Evolutionary conservation across 2,797 vertebrate species (phyloP).

Genomic region (Choloepus didactylus): DNA sequence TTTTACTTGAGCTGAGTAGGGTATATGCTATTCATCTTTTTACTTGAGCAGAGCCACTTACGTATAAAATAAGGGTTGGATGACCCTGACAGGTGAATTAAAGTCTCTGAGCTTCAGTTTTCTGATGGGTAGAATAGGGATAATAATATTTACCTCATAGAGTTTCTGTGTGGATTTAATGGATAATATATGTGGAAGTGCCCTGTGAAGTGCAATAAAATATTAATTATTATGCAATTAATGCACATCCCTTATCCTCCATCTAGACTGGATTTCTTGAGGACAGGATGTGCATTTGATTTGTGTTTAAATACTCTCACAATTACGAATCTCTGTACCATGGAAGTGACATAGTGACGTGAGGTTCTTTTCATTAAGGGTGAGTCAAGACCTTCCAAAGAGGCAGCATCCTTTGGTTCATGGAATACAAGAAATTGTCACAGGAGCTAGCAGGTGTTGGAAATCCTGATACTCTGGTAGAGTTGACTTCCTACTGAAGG

Average conservation of each 20-base stretch:
- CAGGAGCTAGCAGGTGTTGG: constrained; percentile 51
- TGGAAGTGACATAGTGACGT: not conserved
- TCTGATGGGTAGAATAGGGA: not conserved
- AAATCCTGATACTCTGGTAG: constrained; percentile 63
- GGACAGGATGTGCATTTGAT: not conserved
- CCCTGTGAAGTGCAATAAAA: not conserved
- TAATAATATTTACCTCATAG: not conserved
- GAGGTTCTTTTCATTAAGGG: not conserved
- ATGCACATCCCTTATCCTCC: not conserved
- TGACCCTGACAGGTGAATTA: not conserved
- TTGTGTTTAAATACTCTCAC: constrained; percentile 51
- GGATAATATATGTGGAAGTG: not conserved
- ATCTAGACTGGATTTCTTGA: constrained; percentile 30
- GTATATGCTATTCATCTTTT: too few species aligned
- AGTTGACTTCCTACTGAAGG: constrained; percentile 67
- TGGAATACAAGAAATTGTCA: constrained; percentile 61
- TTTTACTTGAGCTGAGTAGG: too few species aligned
- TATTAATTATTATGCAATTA: constrained; percentile 21
- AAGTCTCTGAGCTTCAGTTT: constrained; percentile 17
- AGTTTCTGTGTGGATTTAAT: not conserved
- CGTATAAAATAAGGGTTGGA: not conserved
- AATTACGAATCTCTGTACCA: not conserved
- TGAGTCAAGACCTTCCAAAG: constrained; percentile 32
- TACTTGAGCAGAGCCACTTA: too few species aligned
- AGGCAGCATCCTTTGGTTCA: constrained; percentile 25